Conservation (phyloP, 2,113 vertebrate species). For the rat (Rattus norvegicus) region DNA sequence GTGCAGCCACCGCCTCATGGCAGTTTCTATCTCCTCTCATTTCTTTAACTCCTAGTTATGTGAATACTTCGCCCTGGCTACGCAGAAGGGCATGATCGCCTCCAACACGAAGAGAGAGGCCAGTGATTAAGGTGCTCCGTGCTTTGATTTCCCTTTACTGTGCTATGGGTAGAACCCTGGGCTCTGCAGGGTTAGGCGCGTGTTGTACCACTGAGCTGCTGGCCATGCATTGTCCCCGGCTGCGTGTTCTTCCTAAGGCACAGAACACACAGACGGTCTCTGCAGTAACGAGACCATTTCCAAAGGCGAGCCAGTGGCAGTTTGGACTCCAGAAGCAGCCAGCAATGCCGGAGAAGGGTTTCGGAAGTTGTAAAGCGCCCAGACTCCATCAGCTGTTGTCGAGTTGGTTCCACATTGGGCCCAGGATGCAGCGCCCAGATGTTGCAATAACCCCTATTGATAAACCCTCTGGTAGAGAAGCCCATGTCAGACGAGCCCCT, state of each 20-base stretch:
- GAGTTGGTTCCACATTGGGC: not conserved
- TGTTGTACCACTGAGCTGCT: not conserved
- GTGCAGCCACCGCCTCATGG: not conserved
- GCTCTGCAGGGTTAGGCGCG: accelerated
- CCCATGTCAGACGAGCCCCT: not conserved
- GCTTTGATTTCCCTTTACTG: not conserved
- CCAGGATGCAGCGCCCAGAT: not conserved
- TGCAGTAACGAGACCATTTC: not conserved
- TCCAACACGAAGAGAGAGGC: not conserved
- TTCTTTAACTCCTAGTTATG: not conserved
- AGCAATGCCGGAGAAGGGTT: not conserved
- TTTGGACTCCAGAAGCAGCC: not conserved
- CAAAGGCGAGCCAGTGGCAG: not conserved
- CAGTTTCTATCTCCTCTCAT: not conserved
- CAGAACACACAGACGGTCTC: not conserved
- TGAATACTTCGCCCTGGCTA: not conserved
- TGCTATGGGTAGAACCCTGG: not conserved
- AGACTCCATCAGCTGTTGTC: not conserved
- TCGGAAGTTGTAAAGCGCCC: not conserved
- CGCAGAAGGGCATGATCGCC: not conserved
- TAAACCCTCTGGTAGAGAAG: not conserved
- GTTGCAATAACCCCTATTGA: not conserved
- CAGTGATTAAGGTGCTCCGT: not conserved
- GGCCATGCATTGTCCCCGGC: not conserved
- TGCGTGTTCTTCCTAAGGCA: not conserved